These are phyloP conservation scores for Hemichromis elongatus DNA, from an alignment of 2,113 vertebrate species.

Conservation along the genomic window DNA sequence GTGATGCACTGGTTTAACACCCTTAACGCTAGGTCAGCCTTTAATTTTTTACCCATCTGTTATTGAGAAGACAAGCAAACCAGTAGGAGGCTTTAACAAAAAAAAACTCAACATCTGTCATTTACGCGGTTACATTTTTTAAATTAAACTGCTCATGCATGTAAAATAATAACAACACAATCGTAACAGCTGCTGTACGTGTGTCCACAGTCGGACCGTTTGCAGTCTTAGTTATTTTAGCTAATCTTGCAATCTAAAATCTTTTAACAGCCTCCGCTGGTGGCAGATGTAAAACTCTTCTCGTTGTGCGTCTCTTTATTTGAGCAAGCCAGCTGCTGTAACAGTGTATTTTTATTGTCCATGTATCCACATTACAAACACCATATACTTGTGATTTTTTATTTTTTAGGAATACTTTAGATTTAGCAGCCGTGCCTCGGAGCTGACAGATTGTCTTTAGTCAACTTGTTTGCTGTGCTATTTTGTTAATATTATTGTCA, in stretches of 20 bases:
- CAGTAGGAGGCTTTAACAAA: background rate
- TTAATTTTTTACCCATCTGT: background rate
- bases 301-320: slow-evolving; percentile 31
- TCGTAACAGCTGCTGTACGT: background rate
- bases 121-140: background rate
- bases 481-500: slow-evolving; percentile 40
- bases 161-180: background rate
- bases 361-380: background rate
- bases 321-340: slow-evolving; percentile 50
- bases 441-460: slow-evolving; percentile 32
- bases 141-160: background rate
- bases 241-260: background rate
- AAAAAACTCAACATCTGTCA: background rate
- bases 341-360: slow-evolving; percentile 36
- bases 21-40: background rate
- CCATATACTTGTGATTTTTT: slow-evolving; percentile 45
- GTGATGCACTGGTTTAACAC: background rate
- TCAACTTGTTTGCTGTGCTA: slow-evolving; percentile 37
- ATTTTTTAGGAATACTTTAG: slow-evolving; percentile 33
- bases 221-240: background rate
- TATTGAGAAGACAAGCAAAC: background rate
- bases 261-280: background rate
- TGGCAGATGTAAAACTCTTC: background rate
- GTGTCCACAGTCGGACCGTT: background rate
- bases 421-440: slow-evolving; percentile 44